Evolutionary conservation across 2,888 invertebrate genomes (phyloP).

Genomic region (Euplexia lucipara): DNA sequence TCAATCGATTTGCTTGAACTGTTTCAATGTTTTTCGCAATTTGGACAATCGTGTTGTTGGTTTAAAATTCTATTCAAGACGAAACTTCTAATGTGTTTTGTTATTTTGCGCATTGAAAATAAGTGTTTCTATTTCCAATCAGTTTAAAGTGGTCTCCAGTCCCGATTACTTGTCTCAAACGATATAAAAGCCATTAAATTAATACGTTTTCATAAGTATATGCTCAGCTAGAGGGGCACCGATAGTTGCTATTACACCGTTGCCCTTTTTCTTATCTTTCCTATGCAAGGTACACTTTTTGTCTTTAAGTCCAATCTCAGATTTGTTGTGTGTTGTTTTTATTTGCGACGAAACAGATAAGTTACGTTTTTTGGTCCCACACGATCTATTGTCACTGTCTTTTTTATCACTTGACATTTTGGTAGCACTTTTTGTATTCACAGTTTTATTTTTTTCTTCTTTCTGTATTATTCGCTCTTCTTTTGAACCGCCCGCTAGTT

Average conservation of each 20-base stretch:
- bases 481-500: conserved; percentile 73
- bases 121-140: conserved; percentile 24
- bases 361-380: conserved; percentile 82
- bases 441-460: conserved; percentile 61
- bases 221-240: conserved; percentile 82
- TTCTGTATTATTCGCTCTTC: conserved; percentile 56
- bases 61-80: conserved; percentile 17
- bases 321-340: conserved; percentile 87
- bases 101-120: conserved; percentile 22
- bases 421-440: conserved; percentile 61
- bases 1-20: conserved; percentile 10
- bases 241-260: conserved; percentile 78
- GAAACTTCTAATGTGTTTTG: conserved; percentile 25
- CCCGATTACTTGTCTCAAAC: conserved; percentile 38
- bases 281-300: conserved; percentile 83
- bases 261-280: conserved; percentile 80
- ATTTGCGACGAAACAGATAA: conserved; percentile 84
- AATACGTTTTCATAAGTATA: conserved; percentile 85
- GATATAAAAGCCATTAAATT: conserved; percentile 56
- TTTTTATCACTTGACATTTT: conserved; percentile 66
- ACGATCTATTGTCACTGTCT: conserved; percentile 71
- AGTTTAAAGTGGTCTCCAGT: conserved; percentile 34
- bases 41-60: conserved; percentile 5
- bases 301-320: conserved; percentile 83
- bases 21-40: conserved; percentile 16